Evolutionary conservation across 2,797 vertebrate genomes (phyloP), one percentile per base, ranked within the genome.

Genomic region (Chelidonichthys spinosus): DNA sequence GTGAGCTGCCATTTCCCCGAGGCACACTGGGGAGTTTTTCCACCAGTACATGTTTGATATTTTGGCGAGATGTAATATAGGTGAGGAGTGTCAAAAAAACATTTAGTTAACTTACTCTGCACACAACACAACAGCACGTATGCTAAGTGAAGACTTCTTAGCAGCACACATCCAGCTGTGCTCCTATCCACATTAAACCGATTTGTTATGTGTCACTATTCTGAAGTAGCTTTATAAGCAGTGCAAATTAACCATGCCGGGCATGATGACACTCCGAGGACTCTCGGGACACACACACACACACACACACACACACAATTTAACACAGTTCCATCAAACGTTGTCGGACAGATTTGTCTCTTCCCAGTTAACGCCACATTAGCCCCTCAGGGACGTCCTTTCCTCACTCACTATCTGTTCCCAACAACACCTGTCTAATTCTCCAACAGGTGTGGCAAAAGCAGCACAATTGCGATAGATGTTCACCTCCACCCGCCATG

Each of bases 1-100:
- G 50, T 55, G 60, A 61, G 43, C 47, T 67, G 46, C 36, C 35
- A 69, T 65, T 65, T 65, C 64, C n/a, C 47, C 2, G 5, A 73
- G 39, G n/a, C 35, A 44, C 39, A 59, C 7, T n/a, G 49, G 18
- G 39, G 18, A 49, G 18, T 40, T 6, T 63, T 47, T 18, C 42
- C 25, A 5, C 15, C 8, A 4, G n/a, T 25, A 17, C 36, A 44
- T 58, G 55, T 63, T 58, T 36, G 35, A 63, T 71, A 53, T 42
- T 58, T 65, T 59, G 13, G 53, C 11, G 37, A 60, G 47, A 47
- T 63, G 35, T 61, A 56, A 42, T 69, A 52, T 35, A 49, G 4
- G 5, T n/a, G 14, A n/a, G 11, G 8, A 52, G 13, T 17, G 33
- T 40, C 4, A 39, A 33, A 42, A 43, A 43, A 13, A 56, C 25